Base-by-base conservation (phyloP, 2,113 vertebrate species). In the Silurus glanis region DNA sequence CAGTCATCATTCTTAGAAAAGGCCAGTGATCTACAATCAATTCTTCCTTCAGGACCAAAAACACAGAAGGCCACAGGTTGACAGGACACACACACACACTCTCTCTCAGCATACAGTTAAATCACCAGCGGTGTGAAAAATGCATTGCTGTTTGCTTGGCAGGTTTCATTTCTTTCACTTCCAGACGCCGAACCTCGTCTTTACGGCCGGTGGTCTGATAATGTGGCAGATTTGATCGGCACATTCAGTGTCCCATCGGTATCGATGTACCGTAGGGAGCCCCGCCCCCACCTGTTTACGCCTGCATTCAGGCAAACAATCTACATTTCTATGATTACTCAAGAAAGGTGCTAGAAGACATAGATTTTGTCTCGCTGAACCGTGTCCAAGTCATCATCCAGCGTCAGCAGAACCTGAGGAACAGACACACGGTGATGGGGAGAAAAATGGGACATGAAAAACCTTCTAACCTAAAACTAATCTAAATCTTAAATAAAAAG, bases 321-420 rank as follows among this genome's bases (percentile, higher is more conserved):
- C 4, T 79, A 37, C 9, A 2, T 12, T 67, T 80, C 83, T 72
- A 49, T 58, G 47, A 76, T 83, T 59, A 67, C 5, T 56, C 62
- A 23, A 69, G 25, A 71, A 25, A 82, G 9, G 49, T 45, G 47
- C 25, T 76, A 97, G 92, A 99, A 99, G 82, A 97, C 98, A 0
- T 95, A 98, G 93, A 99, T 99, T 94, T 98, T 99, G 94, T 99
- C 97, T 92, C 98, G 96, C 92, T 96, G 97, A 89, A 98, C 94
- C 0, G 93, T 92, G 90, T 99, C 96, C 56, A 99, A 93, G 94
- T 99, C 98, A 0, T 99, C 98, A 0, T 99, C 98, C 95, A 99
- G 95, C 0, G 96, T 99, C 89, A 99, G 94, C 87, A 99, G 94
- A 85, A 99, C 97, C 98, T 99, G 67, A 25, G 9, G 21, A 67